phyloP scores from a whole-genome alignment of 2,113 vertebrate species.

The Plotosus lineatus region DNA sequence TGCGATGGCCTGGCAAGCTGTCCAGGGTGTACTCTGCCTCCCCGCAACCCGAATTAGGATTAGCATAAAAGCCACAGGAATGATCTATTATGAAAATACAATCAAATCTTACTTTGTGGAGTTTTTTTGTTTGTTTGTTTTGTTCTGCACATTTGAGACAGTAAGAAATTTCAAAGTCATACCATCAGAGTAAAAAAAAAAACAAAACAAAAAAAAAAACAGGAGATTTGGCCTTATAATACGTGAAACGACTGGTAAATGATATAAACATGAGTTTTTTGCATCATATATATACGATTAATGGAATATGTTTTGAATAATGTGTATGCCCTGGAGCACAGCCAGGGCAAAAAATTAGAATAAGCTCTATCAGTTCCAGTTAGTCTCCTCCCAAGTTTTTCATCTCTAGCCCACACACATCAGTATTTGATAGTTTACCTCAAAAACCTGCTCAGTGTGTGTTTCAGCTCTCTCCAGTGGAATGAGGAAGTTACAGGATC shows the following conservation, averaged over 20 bases:
- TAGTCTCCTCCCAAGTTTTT: conserved; percentile 55
- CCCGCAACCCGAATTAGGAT: too few relatives aligned
- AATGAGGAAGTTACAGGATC: conserved; percentile 53
- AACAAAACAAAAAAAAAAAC: too few relatives aligned
- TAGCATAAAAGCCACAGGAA: neutral
- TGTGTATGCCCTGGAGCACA: conserved; percentile 60
- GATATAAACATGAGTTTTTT: neutral
- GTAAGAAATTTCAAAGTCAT: neutral
- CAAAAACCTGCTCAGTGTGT: conserved; percentile 34
- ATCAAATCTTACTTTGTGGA: neutral
- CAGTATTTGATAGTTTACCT: conserved; percentile 24
- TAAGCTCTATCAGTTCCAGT: conserved; percentile 69
- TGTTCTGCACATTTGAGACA: neutral
- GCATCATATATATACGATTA: neutral
- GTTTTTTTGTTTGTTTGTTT: too few relatives aligned
- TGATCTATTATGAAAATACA: neutral
- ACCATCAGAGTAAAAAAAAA: neutral
- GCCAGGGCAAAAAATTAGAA: conserved; percentile 52
- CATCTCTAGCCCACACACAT: conserved; percentile 29
- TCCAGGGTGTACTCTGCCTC: too few relatives aligned
- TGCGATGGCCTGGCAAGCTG: too few relatives aligned
- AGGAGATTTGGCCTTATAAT: neutral
- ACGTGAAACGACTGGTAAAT: neutral
- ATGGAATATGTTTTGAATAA: conserved; percentile 50
- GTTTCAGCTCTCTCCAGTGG: conserved; percentile 30